Conservation (phyloP, 2,888 invertebrate genomes). For the Leptinotarsa juncta region DNA sequence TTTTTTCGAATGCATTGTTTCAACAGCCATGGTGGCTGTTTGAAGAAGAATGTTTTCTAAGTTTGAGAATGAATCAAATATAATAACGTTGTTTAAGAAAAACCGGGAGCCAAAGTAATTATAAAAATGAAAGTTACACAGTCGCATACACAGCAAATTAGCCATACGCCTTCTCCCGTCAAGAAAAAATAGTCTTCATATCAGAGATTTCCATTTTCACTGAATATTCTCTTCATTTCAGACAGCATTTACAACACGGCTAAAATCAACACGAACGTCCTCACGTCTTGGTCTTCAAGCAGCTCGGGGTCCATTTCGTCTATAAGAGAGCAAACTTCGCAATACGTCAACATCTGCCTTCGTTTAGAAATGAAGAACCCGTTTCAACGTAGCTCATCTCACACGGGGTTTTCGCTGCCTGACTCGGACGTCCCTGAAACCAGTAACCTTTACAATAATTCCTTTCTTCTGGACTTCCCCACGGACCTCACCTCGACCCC, state of each 20-base stretch:
- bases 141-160: no score
- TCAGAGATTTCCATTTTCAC: no score
- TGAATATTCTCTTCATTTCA: slow-evolving; percentile 1
- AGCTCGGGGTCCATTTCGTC: slow-evolving; percentile 29
- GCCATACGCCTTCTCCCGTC: no score
- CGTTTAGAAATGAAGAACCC: not conserved
- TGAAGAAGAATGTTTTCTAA: no score
- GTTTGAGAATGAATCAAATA: no score
- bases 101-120: no score
- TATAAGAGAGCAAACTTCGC: slow-evolving; percentile 30
- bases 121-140: no score
- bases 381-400: not conserved
- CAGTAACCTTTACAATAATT: not conserved
- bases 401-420: not conserved
- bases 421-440: not conserved
- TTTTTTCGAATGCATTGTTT: no score
- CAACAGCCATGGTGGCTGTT: no score
- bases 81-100: no score
- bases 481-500: slow-evolving; percentile 2
- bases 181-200: no score
- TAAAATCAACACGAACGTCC: not conserved
- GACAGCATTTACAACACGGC: slow-evolving; percentile 28
- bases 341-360: slow-evolving; percentile 27
- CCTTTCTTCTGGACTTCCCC: slow-evolving; percentile 7
- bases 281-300: slow-evolving; percentile 30